Evolutionary conservation across 53 echinoderm and acorn worm species (phyloP), one percentile per base, ranked within the genome.

Genomic region (Antedon mediterranea): DNA sequence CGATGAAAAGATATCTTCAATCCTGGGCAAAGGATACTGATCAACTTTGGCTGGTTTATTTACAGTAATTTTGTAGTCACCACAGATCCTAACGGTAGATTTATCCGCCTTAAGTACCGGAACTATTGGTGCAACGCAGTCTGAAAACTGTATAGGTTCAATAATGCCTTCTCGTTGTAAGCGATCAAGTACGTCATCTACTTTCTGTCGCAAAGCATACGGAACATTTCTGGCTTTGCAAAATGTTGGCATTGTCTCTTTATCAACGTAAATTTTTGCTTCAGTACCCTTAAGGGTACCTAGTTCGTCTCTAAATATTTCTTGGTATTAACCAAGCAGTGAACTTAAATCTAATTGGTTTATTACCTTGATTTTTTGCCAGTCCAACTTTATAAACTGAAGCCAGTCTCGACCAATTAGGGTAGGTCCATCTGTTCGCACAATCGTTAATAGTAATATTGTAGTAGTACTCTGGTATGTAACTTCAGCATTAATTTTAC

Each of bases 401-500:
- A n/a, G n/a, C n/a, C n/a, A n/a, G n/a, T n/a, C n/a, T n/a, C n/a
- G n/a, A n/a, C n/a, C n/a, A n/a, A n/a, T n/a, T n/a, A n/a, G n/a
- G n/a, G n/a, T n/a, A n/a, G n/a, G n/a, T n/a, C n/a, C n/a, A n/a
- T n/a, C n/a, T n/a, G n/a, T n/a, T n/a, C n/a, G n/a, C n/a, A n/a
- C n/a, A n/a, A n/a, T 37, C 11, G 37, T 37, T 26, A 57, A 57
- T 3, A 57, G 57, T 57, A 57, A 57, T 3, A 57, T 57, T 3
- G 15, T 18, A 57, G 23, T 18, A 57, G 57, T 57, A 18, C 30
- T 13, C 7, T 73, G 28, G n/a, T 79, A 79, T 28, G 73, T 44
- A 15, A 84, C 84, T 41, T 15, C 33, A 43, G 79, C 84, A 30
- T 84, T 15, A 26, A 26, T 33, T 9, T 30, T 30, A 0, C 83